phyloP scores from a whole-genome alignment of 2,888 invertebrate genomes.

The Leucania comma region DNA sequence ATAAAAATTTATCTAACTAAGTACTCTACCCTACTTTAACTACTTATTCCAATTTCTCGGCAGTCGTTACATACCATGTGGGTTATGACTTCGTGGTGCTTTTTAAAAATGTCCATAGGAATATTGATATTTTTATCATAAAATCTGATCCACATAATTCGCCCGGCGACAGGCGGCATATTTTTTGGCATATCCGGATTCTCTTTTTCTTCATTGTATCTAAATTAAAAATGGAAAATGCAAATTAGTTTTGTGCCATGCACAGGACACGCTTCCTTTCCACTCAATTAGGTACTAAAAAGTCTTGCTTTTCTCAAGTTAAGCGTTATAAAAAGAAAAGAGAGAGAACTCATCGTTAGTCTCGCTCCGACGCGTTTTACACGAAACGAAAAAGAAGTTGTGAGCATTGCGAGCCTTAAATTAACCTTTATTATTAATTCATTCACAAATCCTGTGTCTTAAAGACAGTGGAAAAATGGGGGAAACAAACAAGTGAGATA shows the following conservation, averaged over 20 bases:
- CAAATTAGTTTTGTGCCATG: neutral
- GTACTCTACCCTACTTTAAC: no score
- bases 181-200: constrained; percentile 94
- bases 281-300: neutral
- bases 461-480: neutral
- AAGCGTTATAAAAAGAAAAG: neutral
- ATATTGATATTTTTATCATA: constrained; percentile 93
- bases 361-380: neutral
- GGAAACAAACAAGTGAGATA: neutral
- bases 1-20: no score
- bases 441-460: neutral
- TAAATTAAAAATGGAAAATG: constrained; percentile 59
- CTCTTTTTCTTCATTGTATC: constrained; percentile 94
- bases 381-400: neutral
- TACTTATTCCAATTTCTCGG: no score
- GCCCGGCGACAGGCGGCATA: constrained; percentile 95
- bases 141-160: constrained; percentile 96
- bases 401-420: neutral
- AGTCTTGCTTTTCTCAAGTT: neutral
- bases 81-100: constrained; percentile 86
- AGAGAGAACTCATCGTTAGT: neutral
- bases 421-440: neutral
- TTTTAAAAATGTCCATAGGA: constrained; percentile 93
- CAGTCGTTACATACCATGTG: constrained; percentile 77
- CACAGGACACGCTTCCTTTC: neutral